phyloP scores from a whole-genome alignment of 2,797 vertebrate genomes.

The Pipistrellus kuhlii region DNA sequence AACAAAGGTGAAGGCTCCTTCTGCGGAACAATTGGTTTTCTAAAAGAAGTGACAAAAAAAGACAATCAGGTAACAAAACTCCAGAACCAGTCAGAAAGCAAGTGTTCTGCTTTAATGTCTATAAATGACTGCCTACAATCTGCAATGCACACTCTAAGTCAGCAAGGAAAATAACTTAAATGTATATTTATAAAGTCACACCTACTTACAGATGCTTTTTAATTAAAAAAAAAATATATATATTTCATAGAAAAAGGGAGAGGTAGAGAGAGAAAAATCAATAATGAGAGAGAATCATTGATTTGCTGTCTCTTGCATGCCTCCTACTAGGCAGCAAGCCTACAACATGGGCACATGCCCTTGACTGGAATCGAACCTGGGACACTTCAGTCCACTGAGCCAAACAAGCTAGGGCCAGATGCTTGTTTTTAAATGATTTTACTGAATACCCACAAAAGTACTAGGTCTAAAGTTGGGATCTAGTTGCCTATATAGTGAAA shows the following conservation, averaged over 20 bases:
- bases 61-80: not conserved
- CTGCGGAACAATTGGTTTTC: constrained; percentile 98
- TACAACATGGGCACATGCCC: too few relatives aligned
- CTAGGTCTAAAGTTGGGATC: constrained; percentile 17
- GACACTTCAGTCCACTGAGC: too few relatives aligned
- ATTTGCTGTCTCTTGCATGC: too few relatives aligned
- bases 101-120: constrained; percentile 18
- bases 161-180: constrained; percentile 14
- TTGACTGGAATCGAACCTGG: too few relatives aligned
- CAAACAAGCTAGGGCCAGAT: not conserved
- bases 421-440: constrained; percentile 48
- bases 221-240: too few relatives aligned
- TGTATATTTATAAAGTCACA: constrained; percentile 43
- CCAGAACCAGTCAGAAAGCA: constrained; percentile 49
- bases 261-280: too few relatives aligned
- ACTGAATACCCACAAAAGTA: constrained; percentile 35
- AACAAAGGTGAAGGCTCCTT: constrained; percentile 98
- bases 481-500: constrained; percentile 15
- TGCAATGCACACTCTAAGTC: not conserved
- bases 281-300: too few relatives aligned
- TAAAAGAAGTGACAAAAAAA: constrained; percentile 80
- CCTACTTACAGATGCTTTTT: constrained; percentile 4
- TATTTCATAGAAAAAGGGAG: too few relatives aligned
- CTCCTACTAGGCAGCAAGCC: too few relatives aligned
- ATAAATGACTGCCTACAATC: constrained; percentile 27